Conservation (phyloP, 2,797 vertebrate species). For the Delichon dasypus region DNA sequence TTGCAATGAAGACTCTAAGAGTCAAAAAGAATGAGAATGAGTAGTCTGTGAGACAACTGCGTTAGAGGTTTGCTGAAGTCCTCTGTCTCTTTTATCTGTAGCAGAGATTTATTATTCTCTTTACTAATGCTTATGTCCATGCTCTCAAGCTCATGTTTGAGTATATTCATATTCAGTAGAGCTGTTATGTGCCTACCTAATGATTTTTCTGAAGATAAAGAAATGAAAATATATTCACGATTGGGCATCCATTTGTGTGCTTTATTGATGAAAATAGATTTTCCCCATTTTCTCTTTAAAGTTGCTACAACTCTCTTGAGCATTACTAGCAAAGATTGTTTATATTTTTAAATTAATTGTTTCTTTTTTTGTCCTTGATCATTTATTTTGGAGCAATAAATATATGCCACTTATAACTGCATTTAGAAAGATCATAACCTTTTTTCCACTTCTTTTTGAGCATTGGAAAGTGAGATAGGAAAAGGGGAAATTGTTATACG, state of each 20-base stretch:
- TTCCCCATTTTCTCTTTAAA: not conserved
- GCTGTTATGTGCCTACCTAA: not conserved
- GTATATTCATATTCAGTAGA: not conserved
- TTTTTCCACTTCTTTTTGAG: slow-evolving; percentile 44
- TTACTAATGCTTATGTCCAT: not conserved
- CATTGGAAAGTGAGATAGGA: slow-evolving; percentile 23
- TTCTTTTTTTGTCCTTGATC: not conserved
- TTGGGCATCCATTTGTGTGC: not conserved
- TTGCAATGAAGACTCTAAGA: not conserved
- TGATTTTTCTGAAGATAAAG: not conserved
- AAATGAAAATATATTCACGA: not conserved
- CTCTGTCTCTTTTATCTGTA: not conserved
- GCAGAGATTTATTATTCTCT: not conserved
- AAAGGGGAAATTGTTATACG: not conserved
- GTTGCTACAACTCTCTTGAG: not conserved
- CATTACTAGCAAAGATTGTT: not conserved
- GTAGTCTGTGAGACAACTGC: not conserved
- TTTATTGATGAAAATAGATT: not conserved
- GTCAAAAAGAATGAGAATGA: not conserved
- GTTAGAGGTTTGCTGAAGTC: not conserved
- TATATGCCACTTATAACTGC: not conserved
- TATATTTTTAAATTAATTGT: not conserved
- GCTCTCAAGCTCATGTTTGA: not conserved
- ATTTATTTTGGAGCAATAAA: not conserved
- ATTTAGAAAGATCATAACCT: not conserved